Base-by-base conservation (phyloP, 2,888 invertebrate species). In the Sinopyrophorus schimmeli region DNA sequence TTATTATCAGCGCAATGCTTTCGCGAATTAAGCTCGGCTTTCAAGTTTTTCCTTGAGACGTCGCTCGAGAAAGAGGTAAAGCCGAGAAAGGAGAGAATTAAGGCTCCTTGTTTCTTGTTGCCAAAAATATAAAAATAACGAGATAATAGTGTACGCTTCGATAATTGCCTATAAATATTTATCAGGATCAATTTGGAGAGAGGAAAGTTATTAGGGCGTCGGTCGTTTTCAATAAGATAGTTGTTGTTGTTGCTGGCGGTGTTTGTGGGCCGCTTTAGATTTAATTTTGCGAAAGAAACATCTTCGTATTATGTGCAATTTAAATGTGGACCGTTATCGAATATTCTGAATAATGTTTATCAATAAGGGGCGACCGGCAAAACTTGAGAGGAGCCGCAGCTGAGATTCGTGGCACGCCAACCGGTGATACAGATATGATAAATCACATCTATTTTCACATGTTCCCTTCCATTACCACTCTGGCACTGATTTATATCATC, bases 401-500 rank as follows among this genome's bases (percentile, higher is more conserved):
- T 62, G 61, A 61, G 63, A 58, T 59, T 54, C 55, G 53, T 40
- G n/a, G 39, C 39, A 32, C 39, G 44, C 34, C 42, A 41, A 47
- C 43, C 52, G 39, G 37, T 48, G 59, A 57, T 62, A 61, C 54
- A 57, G 62, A 59, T 62, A 66, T 67, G 68, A 70, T 69, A 68
- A 67, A 70, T 70, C 65, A 61, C 64, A 64, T 63, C 65, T 66
- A 66, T 67, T 67, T 66, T 60, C 64, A 59, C 64, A 63, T 65
- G 64, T 66, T 65, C 49, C 60, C 60, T 63, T 65, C 67, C 67
- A 67, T 69, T 66, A 67, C 65, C 63, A 59, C 56, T 41, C 47
- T 58, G 68, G 66, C 69, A 64, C 62, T 67, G 70, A 70, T 70
- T 67, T 68, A 70, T 70, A 60, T 54, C 58, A 58, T 58, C 65